Percentiles rank a stretch among this genome's conserved stretches.
Evolutionary conservation across 2,113 vertebrate species (phyloP).

Genomic region (Colius striatus): DNA sequence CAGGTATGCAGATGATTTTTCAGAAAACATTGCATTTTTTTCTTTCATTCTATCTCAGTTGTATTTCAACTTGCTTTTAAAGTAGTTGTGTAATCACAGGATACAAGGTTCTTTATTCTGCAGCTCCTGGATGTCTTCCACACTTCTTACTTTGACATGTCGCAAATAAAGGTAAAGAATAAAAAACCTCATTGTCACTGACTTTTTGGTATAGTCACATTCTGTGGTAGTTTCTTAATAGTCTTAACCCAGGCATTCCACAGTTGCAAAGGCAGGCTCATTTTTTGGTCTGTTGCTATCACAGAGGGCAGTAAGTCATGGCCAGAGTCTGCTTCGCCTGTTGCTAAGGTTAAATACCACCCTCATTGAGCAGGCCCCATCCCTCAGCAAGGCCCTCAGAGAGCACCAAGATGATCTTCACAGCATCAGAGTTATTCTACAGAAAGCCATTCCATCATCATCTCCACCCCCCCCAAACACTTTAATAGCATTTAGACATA

Average conservation of each 20-base stretch:
- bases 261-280: neutral
- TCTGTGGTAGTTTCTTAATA: neutral
- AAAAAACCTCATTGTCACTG: neutral
- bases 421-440: neutral
- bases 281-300: neutral
- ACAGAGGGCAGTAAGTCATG: neutral
- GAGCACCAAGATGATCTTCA: neutral
- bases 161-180: slow-evolving; percentile 16
- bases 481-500: neutral
- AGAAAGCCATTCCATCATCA: neutral
- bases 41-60: slow-evolving; percentile 4
- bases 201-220: neutral
- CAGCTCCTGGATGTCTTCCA: neutral
- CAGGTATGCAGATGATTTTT: neutral
- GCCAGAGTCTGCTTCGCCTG: neutral
- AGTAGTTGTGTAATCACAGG: neutral
- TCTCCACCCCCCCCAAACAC: neutral
- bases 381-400: neutral
- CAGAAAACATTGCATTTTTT: neutral
- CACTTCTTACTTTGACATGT: neutral
- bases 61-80: slow-evolving; percentile 10
- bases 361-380: neutral
- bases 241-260: neutral
- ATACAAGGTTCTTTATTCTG: slow-evolving; percentile 15
- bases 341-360: neutral